phyloP scores from a whole-genome alignment of 2,113 vertebrate species.

The Panthera tigris region DNA sequence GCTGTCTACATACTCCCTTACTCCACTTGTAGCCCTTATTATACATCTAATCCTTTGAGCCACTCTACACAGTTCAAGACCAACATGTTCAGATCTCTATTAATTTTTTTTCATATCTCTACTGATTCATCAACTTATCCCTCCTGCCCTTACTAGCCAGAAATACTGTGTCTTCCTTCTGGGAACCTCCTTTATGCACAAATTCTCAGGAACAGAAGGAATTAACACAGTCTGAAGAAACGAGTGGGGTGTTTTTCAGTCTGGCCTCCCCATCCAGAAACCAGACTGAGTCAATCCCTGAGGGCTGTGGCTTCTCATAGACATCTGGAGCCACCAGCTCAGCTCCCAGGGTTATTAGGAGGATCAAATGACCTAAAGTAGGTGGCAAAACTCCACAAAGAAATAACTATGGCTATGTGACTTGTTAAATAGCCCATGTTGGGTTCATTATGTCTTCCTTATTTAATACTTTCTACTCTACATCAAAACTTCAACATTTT shows the following conservation, averaged over 20 bases:
- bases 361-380: background rate
- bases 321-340: background rate
- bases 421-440: background rate
- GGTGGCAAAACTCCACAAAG: background rate
- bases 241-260: too few species aligned
- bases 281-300: background rate
- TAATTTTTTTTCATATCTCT: background rate
- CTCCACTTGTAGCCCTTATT: background rate
- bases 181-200: background rate
- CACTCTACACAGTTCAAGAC: background rate
- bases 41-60: too few species aligned
- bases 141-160: background rate
- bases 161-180: background rate
- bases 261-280: background rate
- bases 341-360: background rate
- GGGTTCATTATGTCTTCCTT: background rate
- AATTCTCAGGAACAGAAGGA: background rate
- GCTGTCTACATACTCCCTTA: accelerated
- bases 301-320: background rate
- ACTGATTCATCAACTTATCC: background rate
- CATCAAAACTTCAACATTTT: background rate
- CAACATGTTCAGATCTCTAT: background rate
- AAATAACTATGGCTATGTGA: background rate
- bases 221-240: background rate
- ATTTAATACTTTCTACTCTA: background rate